Conservation (phyloP, 2,113 vertebrate genomes). For the Chunga burmeisteri region DNA sequence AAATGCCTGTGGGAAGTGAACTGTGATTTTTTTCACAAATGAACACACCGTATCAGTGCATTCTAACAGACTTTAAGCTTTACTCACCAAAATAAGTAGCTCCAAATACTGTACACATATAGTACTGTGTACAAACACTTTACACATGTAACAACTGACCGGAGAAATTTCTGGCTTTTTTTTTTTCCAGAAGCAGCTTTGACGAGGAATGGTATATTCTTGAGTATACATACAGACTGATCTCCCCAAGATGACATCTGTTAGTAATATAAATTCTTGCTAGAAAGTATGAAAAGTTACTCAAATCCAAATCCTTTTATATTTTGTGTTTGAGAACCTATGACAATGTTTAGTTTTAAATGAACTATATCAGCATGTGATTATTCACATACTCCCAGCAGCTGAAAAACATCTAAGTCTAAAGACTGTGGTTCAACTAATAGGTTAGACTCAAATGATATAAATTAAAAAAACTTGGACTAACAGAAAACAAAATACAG, state of each 20-base stretch:
- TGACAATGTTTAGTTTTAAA: not conserved
- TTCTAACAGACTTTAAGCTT: not conserved
- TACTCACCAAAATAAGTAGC: not conserved
- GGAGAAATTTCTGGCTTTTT: not conserved
- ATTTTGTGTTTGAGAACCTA: not conserved
- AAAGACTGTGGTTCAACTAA: not conserved
- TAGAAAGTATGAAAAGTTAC: not conserved
- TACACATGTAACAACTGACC: not conserved
- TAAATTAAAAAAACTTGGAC: not conserved
- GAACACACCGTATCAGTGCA: not conserved
- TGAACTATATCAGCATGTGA: not conserved
- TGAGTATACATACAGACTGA: too few relatives aligned
- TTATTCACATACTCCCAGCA: not conserved
- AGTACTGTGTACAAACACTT: not conserved
- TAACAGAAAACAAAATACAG: not conserved
- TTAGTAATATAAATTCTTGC: not conserved
- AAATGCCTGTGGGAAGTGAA: not conserved
- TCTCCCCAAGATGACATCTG: not conserved
- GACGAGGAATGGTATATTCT: not conserved
- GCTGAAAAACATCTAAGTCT: not conserved
- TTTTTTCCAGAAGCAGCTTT: not conserved
- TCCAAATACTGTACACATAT: not conserved
- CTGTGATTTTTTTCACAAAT: not conserved
- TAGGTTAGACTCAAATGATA: not conserved
- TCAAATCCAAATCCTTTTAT: not conserved